Percentiles rank a stretch among this genome's conserved stretches.
Evolutionary conservation across 2,888 invertebrate species (phyloP).

Genomic region (Cephus pygmeus): DNA sequence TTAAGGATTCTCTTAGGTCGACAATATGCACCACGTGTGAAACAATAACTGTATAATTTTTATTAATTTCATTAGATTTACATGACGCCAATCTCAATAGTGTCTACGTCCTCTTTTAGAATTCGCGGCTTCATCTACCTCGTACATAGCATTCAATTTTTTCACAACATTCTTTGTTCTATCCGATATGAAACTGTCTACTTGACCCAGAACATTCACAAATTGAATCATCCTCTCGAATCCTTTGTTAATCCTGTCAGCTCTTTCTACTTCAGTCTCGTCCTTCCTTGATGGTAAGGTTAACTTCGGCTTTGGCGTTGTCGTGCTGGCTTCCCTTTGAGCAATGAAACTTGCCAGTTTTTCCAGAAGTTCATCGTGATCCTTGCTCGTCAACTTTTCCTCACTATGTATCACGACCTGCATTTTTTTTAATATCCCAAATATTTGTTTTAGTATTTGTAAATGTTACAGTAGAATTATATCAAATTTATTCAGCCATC

Average conservation of each 20-base stretch:
- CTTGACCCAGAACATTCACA: slow-evolving; percentile 67
- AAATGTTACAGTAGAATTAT: background rate
- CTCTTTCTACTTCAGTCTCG: slow-evolving; percentile 56
- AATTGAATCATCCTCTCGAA: slow-evolving; percentile 68
- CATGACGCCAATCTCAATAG: background rate
- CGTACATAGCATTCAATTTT: slow-evolving; percentile 65
- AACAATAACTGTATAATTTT: background rate
- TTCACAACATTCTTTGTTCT: slow-evolving; percentile 63
- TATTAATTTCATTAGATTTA: background rate
- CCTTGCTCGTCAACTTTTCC: slow-evolving; percentile 29
- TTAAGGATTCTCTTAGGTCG: background rate
- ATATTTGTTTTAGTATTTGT: background rate
- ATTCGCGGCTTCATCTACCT: slow-evolving; percentile 55
- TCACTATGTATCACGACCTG: slow-evolving; percentile 15
- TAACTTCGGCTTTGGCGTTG: slow-evolving; percentile 23
- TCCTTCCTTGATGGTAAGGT: slow-evolving; percentile 49
- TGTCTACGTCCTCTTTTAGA: slow-evolving; percentile 18
- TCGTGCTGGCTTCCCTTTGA: background rate
- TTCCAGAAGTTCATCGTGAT: slow-evolving; percentile 37
- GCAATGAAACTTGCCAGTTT: slow-evolving; percentile 30
- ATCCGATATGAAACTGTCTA: slow-evolving; percentile 68
- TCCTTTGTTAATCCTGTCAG: slow-evolving; percentile 63
- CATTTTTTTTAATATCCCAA: background rate
- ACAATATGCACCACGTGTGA: background rate
- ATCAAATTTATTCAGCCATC: background rate